Conservation (phyloP, 2,797 vertebrate species). For the Cossypha heuglini region DNA sequence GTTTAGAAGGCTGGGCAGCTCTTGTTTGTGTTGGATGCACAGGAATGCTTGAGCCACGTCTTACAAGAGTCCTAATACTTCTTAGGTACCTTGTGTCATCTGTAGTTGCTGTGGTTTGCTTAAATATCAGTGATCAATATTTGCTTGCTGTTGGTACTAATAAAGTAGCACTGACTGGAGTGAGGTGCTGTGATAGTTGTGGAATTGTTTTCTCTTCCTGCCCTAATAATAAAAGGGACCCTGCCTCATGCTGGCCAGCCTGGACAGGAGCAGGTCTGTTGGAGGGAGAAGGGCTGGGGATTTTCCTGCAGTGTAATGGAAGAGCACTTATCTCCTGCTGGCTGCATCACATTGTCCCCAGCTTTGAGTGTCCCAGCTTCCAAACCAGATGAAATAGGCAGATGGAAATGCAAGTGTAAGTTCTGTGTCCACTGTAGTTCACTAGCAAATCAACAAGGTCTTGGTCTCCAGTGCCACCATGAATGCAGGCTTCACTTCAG, state of each 20-base stretch:
- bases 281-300: background rate
- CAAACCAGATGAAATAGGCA: background rate
- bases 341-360: background rate
- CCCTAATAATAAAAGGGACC: background rate
- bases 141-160: background rate
- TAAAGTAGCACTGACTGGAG: background rate
- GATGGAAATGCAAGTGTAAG: background rate
- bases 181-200: background rate
- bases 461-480: fast-evolving
- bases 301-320: background rate
- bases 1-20: background rate
- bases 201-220: background rate
- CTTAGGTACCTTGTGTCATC: background rate
- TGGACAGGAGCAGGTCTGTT: background rate
- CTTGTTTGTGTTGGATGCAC: fast-evolving
- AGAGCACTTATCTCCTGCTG: background rate
- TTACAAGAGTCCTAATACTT: background rate
- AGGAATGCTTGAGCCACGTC: background rate
- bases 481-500: background rate
- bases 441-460: too few relatives aligned
- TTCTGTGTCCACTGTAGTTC: background rate
- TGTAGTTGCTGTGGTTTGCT: background rate
- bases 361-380: background rate
- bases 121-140: background rate
- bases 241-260: background rate